A percentile compares a stretch with the other conserved stretches of the same genome.
Evolutionary conservation across 2,797 vertebrate species (phyloP).

Genomic region (Vespertilio murinus): DNA sequence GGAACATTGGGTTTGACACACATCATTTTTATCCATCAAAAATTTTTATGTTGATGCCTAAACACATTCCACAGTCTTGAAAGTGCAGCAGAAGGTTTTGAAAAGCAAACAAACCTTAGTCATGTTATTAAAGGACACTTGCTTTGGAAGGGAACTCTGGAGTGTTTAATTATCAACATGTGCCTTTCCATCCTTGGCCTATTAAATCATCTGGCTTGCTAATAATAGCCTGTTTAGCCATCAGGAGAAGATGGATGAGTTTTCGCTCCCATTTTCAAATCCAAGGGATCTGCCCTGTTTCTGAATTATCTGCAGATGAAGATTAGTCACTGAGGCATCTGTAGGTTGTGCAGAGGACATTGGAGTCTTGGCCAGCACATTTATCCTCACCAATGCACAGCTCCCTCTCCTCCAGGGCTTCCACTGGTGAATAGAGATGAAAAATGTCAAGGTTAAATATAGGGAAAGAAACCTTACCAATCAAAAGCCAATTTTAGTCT

Average conservation of each 20-base stretch:
- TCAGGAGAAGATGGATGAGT: slow-evolving; percentile 86
- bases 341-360: slow-evolving; percentile 81
- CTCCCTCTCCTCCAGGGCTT: slow-evolving; percentile 71
- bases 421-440: slow-evolving; percentile 73
- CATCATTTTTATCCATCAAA: neutral
- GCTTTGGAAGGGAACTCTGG: slow-evolving; percentile 67
- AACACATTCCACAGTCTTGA: neutral
- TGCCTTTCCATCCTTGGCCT: slow-evolving; percentile 74
- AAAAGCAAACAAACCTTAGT: slow-evolving; percentile 69
- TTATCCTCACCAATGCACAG: slow-evolving; percentile 72
- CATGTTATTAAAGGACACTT: slow-evolving; percentile 68
- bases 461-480: slow-evolving; percentile 73
- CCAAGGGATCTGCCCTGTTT: slow-evolving; percentile 83
- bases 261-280: slow-evolving; percentile 85
- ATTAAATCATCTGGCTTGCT: slow-evolving; percentile 80
- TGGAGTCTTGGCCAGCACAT: slow-evolving; percentile 75
- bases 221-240: slow-evolving; percentile 81
- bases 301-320: slow-evolving; percentile 86
- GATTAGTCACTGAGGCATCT: slow-evolving; percentile 83
- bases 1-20: neutral
- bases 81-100: slow-evolving; percentile 16
- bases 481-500: slow-evolving; percentile 75
- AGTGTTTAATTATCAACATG: slow-evolving; percentile 77
- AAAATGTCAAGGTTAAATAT: slow-evolving; percentile 77
- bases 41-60: slow-evolving; percentile 4